Base-by-base conservation (phyloP, 2,888 invertebrate species). In the Polymixis flavicincta region DNA sequence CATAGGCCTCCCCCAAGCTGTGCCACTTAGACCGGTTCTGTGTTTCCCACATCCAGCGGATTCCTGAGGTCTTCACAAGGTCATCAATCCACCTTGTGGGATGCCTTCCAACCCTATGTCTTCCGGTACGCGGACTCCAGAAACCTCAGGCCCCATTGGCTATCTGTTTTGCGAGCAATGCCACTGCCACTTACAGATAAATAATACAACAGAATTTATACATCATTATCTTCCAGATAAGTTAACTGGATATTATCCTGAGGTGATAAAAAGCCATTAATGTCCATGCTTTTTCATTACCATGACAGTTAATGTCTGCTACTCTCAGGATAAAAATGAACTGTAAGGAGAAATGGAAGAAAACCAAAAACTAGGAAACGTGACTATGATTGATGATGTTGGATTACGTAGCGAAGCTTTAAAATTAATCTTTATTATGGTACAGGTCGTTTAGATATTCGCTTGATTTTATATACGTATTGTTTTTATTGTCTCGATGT, bases 341-440 rank as follows among this genome's bases (percentile, higher is more conserved):
- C 60, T 65, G 60, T 22, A 45, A 57, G 57, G 54, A 68, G 64
- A 82, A 80, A 80, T 48, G 14, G 63, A 73, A 66, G 73, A 32
- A 70, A 75, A 75, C 66, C 66, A 74, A 74, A 71, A 71, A 66
- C 50, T 61, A 68, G 65, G 45, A 69, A 71, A 73, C 70, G 61
- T 32, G 73, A 76, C 76, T 61, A 68, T 84, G 85, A 84, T 74
- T 73, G 71, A 85, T 84, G 78, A 54, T 32, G 52, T 45, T 37
- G 70, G 78, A 72, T 86, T 76, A 82, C 50, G 25, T 25, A 5
- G 25, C 28, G 48, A 54, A 69, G 75, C 65, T 82, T 75, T 77
- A 74, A 74, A 78, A 78, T 69, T 22, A 61, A 71, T 81, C 48
- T 83, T 78, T 80, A 50, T 71, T 71, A 54, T 66, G 13, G 70